Conservation (phyloP, 2,797 vertebrate genomes). For the Pterois miles region DNA sequence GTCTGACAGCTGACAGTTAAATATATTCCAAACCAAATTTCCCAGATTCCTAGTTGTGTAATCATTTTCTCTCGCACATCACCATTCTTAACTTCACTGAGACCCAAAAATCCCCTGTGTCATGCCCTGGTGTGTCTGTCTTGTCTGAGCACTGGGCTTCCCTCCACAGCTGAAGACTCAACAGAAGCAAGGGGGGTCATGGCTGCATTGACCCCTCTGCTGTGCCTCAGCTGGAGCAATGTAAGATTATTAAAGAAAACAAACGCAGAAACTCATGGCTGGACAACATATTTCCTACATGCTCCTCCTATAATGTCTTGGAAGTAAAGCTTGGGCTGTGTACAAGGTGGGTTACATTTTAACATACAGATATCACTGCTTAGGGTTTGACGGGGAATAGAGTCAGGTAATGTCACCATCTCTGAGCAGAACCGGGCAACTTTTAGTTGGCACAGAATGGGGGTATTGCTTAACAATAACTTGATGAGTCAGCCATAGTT, state of each 20-base stretch:
- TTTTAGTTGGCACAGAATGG: background rate
- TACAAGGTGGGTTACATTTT: constrained; percentile 6
- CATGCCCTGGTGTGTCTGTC: constrained; percentile 37
- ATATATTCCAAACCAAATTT: background rate
- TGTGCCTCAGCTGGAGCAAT: constrained; percentile 82
- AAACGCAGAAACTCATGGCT: constrained; percentile 74
- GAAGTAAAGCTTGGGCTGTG: constrained; percentile 22
- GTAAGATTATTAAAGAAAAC: constrained; percentile 89
- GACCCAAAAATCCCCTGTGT: constrained; percentile 21
- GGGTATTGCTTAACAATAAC: background rate
- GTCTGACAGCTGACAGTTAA: background rate
- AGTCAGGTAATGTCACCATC: background rate
- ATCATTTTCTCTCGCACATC: background rate
- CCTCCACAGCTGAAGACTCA: constrained; percentile 70
- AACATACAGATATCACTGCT: constrained; percentile 26
- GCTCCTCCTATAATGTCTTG: constrained; percentile 50
- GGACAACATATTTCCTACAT: constrained; percentile 57
- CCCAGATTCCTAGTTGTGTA: background rate
- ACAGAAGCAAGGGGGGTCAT: constrained; percentile 77
- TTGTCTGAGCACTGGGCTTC: constrained; percentile 47
- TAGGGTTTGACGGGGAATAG: constrained; percentile 14
- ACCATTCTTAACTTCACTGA: constrained; percentile 2
- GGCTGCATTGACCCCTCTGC: constrained; percentile 76
- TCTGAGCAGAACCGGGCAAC: background rate
- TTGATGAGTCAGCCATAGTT: constrained; percentile 16